Evolutionary conservation across 2,888 invertebrate species (phyloP).

Genomic region (Drosophila falleni): DNA sequence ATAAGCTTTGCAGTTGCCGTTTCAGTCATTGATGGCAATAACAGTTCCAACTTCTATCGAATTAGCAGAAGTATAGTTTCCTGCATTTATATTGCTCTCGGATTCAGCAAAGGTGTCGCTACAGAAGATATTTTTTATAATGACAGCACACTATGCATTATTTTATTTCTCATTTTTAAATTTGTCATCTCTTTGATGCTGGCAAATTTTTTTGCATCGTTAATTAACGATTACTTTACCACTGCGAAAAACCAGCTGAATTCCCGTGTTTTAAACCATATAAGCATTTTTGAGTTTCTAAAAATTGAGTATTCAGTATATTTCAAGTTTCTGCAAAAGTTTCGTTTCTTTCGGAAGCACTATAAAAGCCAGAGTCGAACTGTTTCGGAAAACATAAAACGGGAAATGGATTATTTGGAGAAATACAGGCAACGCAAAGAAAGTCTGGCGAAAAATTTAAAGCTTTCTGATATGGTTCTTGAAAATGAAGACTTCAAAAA

Average conservation of each 20-base stretch:
- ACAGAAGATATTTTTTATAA: conserved; percentile 69
- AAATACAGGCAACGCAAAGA: background rate
- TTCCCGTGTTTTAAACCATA: conserved; percentile 7
- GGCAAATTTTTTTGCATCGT: conserved; percentile 77
- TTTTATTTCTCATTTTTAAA: conserved; percentile 70
- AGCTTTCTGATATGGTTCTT: conserved; percentile 5
- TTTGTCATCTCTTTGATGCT: conserved; percentile 74
- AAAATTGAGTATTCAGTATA: conserved; percentile 46
- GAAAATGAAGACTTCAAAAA: conserved; percentile 15
- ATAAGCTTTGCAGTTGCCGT: conserved; percentile 66
- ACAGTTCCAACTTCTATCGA: conserved; percentile 61
- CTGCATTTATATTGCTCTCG: conserved; percentile 75
- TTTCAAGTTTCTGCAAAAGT: conserved; percentile 23
- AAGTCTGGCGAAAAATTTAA: background rate
- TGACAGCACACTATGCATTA: conserved; percentile 70
- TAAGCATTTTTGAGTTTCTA: conserved; percentile 77
- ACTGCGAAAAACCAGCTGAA: conserved; percentile 59
- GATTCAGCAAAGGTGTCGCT: conserved; percentile 61
- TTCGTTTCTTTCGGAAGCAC: conserved; percentile 34
- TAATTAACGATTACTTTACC: conserved; percentile 76
- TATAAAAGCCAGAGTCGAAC: conserved; percentile 44
- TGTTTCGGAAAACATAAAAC: conserved; percentile 51
- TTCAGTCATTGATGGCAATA: conserved; percentile 79
- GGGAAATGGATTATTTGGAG: conserved; percentile 11
- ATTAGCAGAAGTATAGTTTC: conserved; percentile 69